Conservation (phyloP, 2,888 invertebrate species). For the Cephus pygmeus region DNA sequence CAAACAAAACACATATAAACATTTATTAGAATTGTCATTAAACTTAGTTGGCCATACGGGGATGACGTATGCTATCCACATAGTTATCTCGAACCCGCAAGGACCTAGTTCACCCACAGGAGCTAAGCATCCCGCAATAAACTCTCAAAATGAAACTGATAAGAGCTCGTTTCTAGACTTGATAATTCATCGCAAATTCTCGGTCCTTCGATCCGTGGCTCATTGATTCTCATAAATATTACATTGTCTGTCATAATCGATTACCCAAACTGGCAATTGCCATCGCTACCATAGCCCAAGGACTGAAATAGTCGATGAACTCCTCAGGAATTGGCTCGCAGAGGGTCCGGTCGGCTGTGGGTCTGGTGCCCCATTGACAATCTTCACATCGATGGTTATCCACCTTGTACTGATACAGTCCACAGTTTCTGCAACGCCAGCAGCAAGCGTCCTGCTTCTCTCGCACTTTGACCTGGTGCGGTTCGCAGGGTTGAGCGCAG, state of each 20-base stretch:
- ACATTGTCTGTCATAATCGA: not conserved
- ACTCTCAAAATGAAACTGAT: not conserved
- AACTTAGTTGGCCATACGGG: not conserved
- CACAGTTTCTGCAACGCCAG: conserved; percentile 68
- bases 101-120: not conserved
- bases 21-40: conserved; percentile 10
- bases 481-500: conserved; percentile 64
- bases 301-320: conserved; percentile 66
- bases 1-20: conserved; percentile 1
- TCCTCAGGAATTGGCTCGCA: conserved; percentile 66
- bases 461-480: conserved; percentile 58
- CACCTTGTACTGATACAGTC: conserved; percentile 62
- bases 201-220: not conserved
- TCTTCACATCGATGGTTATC: conserved; percentile 66
- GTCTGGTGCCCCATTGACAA: conserved; percentile 63
- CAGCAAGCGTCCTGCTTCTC: conserved; percentile 68
- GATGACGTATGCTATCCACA: too few species aligned
- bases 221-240: not conserved
- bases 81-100: not conserved
- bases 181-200: not conserved
- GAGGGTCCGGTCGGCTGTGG: conserved; percentile 53
- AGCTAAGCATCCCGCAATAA: not conserved
- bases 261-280: conserved; percentile 60
- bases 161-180: not conserved
- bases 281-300: conserved; percentile 67